Evolutionary conservation across 2,797 vertebrate species (phyloP), one percentile per base, ranked within the genome.

Genomic region (Melanotaenia maccullochi): DNA sequence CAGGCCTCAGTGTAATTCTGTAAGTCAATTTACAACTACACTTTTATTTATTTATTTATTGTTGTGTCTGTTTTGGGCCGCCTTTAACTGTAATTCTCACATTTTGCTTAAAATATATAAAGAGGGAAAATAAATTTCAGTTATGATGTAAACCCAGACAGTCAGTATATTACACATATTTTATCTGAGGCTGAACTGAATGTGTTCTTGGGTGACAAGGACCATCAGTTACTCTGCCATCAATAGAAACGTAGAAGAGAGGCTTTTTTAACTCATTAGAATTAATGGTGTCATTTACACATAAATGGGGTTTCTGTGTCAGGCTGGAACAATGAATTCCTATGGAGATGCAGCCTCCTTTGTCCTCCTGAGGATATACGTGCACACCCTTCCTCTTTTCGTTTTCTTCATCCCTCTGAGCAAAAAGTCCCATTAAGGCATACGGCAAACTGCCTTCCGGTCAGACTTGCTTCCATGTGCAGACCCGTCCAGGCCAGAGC

Each of bases 241-340:
- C 85, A 87, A 75, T 90, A 79, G 58, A 77, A 73, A 76, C 82
- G 75, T 79, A 78, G 60, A 81, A 66, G 66, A 71, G 63, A 71
- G 78, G 60, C 73, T 90, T 85, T 68, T 89, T 84, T 66, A 78
- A 78, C 81, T 85, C 86, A 84, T 91, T 90, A 88, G 87, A 90
- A 88, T 89, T 87, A 93, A 94, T 92, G 76, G 83, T 90, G 89
- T 90, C 89, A 87, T 92, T 92, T 90, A 80, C 84, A 81, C 84
- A 75, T 87, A 86, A 92, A 93, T 92, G 74, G 68, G 84, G 85
- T 91, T 91, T 92, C 83, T 92, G 81, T 90, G 85, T 89, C 87
- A 88, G 81, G 66, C 52, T 76, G 77, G 72, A 82, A 72, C 62
- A 38, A 89, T 85, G 68, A 79, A 84, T 90, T 82, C 68, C 68